phyloP scores from a whole-genome alignment of 2,888 invertebrate genomes.

The Balanococcus diminutus region DNA sequence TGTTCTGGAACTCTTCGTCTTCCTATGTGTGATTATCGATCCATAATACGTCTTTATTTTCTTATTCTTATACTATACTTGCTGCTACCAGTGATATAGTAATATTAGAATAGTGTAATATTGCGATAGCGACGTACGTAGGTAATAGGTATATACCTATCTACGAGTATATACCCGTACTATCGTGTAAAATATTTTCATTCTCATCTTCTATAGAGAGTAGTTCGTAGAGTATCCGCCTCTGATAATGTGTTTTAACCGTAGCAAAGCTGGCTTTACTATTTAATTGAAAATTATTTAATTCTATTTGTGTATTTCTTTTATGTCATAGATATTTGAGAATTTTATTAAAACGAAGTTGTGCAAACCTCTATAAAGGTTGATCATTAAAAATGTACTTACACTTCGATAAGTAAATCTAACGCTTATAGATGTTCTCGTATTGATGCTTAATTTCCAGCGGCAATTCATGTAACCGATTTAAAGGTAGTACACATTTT shows the following conservation, averaged over 20 bases:
- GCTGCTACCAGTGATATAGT: slow-evolving; percentile 13
- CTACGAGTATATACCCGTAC: neutral
- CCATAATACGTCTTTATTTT: neutral
- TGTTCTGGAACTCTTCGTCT: neutral
- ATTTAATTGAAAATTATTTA: neutral
- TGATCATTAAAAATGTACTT: slow-evolving; percentile 22
- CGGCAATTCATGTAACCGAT: slow-evolving; percentile 27
- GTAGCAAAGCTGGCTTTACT: slow-evolving; percentile 2
- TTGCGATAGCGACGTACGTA: neutral
- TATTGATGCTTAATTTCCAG: slow-evolving; percentile 27
- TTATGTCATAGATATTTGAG: slow-evolving; percentile 11
- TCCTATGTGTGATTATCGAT: neutral
- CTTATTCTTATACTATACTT: neutral
- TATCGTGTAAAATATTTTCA: neutral
- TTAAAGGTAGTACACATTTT: slow-evolving; percentile 22
- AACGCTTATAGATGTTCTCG: slow-evolving; percentile 23
- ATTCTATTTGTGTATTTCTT: slow-evolving; percentile 16
- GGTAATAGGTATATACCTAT: neutral
- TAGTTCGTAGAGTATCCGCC: neutral
- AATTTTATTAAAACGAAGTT: slow-evolving; percentile 23
- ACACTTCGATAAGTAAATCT: slow-evolving; percentile 17
- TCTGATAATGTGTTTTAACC: neutral
- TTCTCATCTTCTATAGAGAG: slow-evolving; percentile 2
- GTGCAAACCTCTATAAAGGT: slow-evolving; percentile 23
- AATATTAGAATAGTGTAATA: neutral